Percentiles rank a stretch among this genome's conserved stretches.
phyloP scores from a whole-genome alignment of 2,888 invertebrate genomes.

The Leptinotarsa rubiginosa region DNA sequence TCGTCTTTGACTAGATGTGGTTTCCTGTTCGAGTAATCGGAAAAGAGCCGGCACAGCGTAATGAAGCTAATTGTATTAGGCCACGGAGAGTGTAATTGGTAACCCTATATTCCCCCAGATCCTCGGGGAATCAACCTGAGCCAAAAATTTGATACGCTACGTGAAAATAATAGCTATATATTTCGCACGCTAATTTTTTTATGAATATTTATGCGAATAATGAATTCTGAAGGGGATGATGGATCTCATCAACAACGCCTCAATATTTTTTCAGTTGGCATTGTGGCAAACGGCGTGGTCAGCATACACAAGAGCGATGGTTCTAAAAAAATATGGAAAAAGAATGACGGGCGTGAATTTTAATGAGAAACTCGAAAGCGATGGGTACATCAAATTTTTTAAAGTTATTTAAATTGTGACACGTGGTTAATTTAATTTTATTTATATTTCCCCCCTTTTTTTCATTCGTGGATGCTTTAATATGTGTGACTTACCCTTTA shows the following conservation, averaged over 20 bases:
- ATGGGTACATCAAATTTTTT: background rate
- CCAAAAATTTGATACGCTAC: slow-evolving; percentile 50
- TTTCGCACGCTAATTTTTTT: slow-evolving; percentile 20
- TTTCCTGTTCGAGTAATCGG: slow-evolving; percentile 44
- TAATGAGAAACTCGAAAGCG: slow-evolving; percentile 9
- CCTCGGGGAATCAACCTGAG: slow-evolving; percentile 49
- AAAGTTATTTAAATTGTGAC: background rate
- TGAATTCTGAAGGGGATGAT: slow-evolving; percentile 17
- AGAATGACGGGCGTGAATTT: background rate
- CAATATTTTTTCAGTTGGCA: background rate
- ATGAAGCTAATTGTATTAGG: slow-evolving; percentile 58
- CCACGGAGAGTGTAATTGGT: slow-evolving; percentile 58
- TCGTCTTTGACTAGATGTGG: slow-evolving; percentile 19
- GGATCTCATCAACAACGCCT: slow-evolving; percentile 9
- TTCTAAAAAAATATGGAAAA: background rate
- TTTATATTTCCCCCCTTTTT: background rate
- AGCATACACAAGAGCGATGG: background rate
- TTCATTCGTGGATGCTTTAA: too few species aligned
- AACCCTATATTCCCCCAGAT: slow-evolving; percentile 54
- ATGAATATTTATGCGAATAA: slow-evolving; percentile 19
- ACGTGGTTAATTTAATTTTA: background rate
- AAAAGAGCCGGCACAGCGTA: slow-evolving; percentile 51
- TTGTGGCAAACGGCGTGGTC: slow-evolving; percentile 6
- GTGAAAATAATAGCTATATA: slow-evolving; percentile 19
- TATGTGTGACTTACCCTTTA: too few species aligned